These are phyloP conservation scores for Pipra filicauda DNA, from an alignment of 2,113 vertebrate genomes.

Conservation along the genomic window DNA sequence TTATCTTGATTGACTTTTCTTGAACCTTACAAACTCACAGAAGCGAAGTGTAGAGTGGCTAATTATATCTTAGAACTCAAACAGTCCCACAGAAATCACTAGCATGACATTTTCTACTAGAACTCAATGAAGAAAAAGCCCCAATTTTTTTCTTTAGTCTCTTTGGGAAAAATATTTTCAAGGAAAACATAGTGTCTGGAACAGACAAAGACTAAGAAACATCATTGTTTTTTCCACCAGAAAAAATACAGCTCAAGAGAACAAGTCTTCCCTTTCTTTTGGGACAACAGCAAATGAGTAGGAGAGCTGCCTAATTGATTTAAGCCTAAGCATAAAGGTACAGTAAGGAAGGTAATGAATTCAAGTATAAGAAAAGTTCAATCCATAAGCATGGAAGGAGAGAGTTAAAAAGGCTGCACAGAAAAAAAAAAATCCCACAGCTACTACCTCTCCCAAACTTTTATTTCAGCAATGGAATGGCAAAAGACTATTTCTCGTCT, in stretches of 20 bases:
- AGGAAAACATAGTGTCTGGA: not conserved
- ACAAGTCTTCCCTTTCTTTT: not conserved
- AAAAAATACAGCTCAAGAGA: not conserved
- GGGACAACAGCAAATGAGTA: not conserved
- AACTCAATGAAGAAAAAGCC: not conserved
- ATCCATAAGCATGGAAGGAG: not conserved
- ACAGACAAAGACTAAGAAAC: not conserved
- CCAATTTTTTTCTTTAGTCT: not conserved
- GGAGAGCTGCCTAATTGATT: not conserved
- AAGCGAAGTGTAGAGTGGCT: not conserved
- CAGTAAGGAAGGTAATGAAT: constrained; percentile 10
- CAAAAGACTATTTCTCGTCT: not conserved
- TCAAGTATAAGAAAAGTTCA: not conserved
- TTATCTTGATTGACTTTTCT: not conserved
- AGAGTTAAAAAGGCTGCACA: not conserved
- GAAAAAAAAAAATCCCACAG: not conserved
- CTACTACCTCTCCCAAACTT: not conserved
- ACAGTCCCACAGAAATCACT: not conserved
- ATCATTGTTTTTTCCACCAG: not conserved
- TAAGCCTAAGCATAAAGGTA: not conserved
- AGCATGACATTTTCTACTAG: not conserved
- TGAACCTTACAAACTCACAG: not conserved
- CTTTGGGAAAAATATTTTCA: not conserved
- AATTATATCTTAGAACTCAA: not conserved
- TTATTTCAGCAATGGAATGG: not conserved